A percentile compares a stretch with the other conserved stretches of the same genome.
Conservation (phyloP, 2,888 invertebrate species). For the Agonum fuliginosum region DNA sequence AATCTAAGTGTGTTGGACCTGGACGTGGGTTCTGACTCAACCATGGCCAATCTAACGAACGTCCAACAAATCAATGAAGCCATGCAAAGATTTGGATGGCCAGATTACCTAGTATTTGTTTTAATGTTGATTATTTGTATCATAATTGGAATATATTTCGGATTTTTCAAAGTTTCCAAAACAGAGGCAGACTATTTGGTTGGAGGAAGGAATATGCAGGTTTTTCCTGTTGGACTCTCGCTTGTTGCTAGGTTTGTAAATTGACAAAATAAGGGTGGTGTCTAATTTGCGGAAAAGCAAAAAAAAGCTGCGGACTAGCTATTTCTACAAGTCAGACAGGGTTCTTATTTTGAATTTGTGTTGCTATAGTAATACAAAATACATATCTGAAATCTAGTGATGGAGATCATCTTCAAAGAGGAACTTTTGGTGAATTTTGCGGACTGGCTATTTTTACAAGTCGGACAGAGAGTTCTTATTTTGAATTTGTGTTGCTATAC, state of each 20-base stretch:
- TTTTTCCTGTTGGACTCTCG: constrained; percentile 89
- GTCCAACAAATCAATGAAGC: constrained; percentile 64
- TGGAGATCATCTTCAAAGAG: too few species aligned
- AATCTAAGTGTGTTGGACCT: neutral
- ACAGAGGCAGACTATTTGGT: constrained; percentile 84
- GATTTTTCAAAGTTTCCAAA: constrained; percentile 80
- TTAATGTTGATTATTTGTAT: constrained; percentile 86
- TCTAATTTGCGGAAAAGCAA: too few species aligned
- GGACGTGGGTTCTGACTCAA: neutral
- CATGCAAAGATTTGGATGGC: constrained; percentile 75
- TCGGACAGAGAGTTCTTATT: too few species aligned
- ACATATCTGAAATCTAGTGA: too few species aligned
- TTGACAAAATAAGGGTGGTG: constrained; percentile 24
- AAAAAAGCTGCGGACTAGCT: too few species aligned
- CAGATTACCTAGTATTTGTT: constrained; percentile 87
- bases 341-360: too few species aligned
- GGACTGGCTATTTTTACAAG: too few species aligned
- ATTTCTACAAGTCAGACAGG: too few species aligned
- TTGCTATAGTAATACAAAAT: too few species aligned
- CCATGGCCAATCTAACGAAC: neutral
- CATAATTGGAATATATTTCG: constrained; percentile 88
- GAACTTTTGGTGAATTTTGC: too few species aligned
- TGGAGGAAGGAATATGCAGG: constrained; percentile 87
- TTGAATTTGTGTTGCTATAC: too few species aligned
- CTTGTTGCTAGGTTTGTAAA: constrained; percentile 84